Evolutionary conservation across 2,888 invertebrate genomes (phyloP).

Genomic region (Synergus umbraculus): DNA sequence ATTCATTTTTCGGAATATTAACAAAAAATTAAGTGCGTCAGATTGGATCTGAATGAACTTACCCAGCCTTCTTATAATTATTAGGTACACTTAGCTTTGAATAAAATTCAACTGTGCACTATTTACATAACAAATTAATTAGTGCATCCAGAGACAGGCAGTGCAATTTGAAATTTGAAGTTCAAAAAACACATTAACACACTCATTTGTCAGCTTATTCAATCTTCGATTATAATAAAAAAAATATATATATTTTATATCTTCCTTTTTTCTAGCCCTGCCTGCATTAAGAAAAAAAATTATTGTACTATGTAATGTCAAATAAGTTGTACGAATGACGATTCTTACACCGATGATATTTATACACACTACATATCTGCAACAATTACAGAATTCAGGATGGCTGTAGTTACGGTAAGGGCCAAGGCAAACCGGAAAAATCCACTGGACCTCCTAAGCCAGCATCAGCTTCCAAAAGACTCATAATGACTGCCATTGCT

Average conservation of each 20-base stretch:
- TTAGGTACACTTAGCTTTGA: constrained; percentile 36
- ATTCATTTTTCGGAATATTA: neutral
- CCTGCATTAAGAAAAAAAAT: constrained; percentile 34
- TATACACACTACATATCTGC: neutral
- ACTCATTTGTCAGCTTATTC: neutral
- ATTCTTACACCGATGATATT: constrained; percentile 28
- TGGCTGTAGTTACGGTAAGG: constrained; percentile 81
- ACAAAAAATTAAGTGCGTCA: too few relatives aligned
- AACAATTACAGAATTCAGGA: neutral
- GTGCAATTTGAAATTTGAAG: neutral
- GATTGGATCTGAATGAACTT: neutral
- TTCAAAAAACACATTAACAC: neutral
- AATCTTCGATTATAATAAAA: neutral
- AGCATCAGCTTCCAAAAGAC: constrained; percentile 91
- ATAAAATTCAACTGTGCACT: constrained; percentile 35
- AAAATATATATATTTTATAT: neutral
- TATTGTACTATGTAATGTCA: constrained; percentile 26
- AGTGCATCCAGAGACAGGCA: constrained; percentile 30
- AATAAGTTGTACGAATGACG: constrained; percentile 34
- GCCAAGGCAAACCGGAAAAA: constrained; percentile 92
- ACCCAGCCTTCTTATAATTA: constrained; percentile 34
- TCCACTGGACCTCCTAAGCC: constrained; percentile 93
- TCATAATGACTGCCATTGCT: constrained; percentile 95
- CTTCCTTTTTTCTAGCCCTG: neutral
- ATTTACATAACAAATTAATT: constrained; percentile 31